phyloP scores from a whole-genome alignment of 2,888 invertebrate genomes.

The Zaprionus bogoriensis region DNA sequence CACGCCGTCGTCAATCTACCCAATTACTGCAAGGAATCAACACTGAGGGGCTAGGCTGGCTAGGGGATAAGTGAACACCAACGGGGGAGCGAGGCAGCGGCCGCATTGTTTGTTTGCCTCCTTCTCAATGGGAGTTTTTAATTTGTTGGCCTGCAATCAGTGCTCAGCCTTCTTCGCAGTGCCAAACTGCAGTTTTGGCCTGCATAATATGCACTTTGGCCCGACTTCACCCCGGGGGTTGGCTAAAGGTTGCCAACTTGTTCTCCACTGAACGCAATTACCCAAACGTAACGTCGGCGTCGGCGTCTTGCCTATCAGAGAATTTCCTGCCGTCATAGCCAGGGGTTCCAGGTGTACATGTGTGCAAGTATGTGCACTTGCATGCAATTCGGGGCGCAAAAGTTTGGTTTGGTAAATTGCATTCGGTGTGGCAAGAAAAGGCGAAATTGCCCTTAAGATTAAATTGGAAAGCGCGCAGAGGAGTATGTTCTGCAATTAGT shows the following conservation, averaged over 20 bases:
- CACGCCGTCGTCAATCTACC: slow-evolving; percentile 41
- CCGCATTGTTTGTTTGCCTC: slow-evolving; percentile 70
- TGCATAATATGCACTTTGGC: slow-evolving; percentile 73
- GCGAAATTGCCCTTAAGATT: slow-evolving; percentile 70
- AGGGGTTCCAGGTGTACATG: too few species aligned
- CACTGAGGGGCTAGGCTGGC: neutral
- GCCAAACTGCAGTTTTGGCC: slow-evolving; percentile 67
- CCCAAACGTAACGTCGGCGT: slow-evolving; percentile 57
- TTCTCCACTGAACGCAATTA: slow-evolving; percentile 71
- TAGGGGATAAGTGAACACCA: neutral
- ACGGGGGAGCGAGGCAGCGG: slow-evolving; percentile 22
- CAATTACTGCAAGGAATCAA: slow-evolving; percentile 68
- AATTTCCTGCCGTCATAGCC: too few species aligned
- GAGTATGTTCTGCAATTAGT: slow-evolving; percentile 58
- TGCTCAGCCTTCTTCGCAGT: slow-evolving; percentile 4
- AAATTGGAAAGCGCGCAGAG: slow-evolving; percentile 46
- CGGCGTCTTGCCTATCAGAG: slow-evolving; percentile 37
- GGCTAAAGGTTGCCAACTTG: slow-evolving; percentile 44
- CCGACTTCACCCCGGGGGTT: slow-evolving; percentile 46
- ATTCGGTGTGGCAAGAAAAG: slow-evolving; percentile 50
- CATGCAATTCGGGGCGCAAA: slow-evolving; percentile 65
- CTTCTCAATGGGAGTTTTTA: slow-evolving; percentile 72
- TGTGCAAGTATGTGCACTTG: slow-evolving; percentile 61
- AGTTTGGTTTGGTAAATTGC: slow-evolving; percentile 72
- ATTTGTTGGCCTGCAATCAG: slow-evolving; percentile 59